Evolutionary conservation across 2,113 vertebrate genomes (phyloP), one percentile per base, ranked within the genome.

Genomic region (Bucco capensis): DNA sequence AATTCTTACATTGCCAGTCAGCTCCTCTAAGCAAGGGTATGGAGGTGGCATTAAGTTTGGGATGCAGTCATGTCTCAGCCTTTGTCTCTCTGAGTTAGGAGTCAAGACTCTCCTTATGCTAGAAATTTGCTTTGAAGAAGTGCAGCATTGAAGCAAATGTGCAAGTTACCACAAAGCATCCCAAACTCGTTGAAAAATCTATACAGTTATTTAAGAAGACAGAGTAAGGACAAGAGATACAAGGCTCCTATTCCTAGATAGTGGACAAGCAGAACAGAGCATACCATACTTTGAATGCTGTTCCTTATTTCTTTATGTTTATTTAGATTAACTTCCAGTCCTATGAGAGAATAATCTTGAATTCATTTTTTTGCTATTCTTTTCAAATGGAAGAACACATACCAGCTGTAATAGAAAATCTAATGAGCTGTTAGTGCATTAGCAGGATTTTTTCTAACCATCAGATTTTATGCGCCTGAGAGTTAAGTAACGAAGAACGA

Each of bases 401-500:
- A 25, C 33, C 23, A 71, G 51, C 15, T 77, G 6, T 54, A 89
- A 88, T 25, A 83, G 78, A 88, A 85, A 89, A 71, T 92, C 21
- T 83, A 74, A 77, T 89, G 83, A 73, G 51, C 38, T 82, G 83
- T 62, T 73, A 70, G 50, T 49, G 44, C 40, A 60, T 50, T 85
- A 70, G 70, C 51, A 80, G 38, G 69, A 17, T 67, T 81, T 85
- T 94, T 88, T 80, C 56, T 64, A 61, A 51, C 64, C 19, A 73
- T 51, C 76, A 88, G 35, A 28, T 90, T 95, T 88, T 86, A 81
- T 75, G 44, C 50, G 35, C 57, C 90, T 83, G 33, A 90, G 73
- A 90, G 65, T 88, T 92, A 94, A 84, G 53, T 90, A 90, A 90
- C 84, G 86, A 89, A 74, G 76, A 75, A 79, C 46, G 33, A 90